Evolutionary conservation across 2,113 vertebrate species (phyloP).

Genomic region (Nesoenas mayeri): DNA sequence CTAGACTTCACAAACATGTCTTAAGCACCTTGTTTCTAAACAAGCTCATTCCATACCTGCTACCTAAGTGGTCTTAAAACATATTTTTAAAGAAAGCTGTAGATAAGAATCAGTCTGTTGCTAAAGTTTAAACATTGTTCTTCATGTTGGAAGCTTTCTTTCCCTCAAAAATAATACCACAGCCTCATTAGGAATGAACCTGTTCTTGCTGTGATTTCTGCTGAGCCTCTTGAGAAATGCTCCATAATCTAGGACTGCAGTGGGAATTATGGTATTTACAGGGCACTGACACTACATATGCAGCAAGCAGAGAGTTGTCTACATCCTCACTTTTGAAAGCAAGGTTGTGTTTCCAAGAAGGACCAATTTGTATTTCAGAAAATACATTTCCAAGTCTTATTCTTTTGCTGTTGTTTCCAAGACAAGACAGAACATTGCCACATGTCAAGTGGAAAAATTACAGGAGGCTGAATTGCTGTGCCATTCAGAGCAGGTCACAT

Average conservation of each 20-base stretch:
- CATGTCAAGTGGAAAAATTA: not conserved
- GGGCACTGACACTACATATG: not conserved
- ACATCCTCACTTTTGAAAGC: not conserved
- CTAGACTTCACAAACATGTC: not conserved
- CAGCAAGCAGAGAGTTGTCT: not conserved
- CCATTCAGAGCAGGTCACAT: not conserved
- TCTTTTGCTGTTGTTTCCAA: not conserved
- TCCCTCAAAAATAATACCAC: not conserved
- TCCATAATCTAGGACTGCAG: not conserved
- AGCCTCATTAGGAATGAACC: not conserved
- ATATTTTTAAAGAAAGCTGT: not conserved
- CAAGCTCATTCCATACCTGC: not conserved
- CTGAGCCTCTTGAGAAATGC: not conserved
- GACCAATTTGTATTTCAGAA: not conserved
- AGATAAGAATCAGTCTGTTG: not conserved
- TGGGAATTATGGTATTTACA: not conserved
- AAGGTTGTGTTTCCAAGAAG: not conserved
- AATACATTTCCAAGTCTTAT: not conserved
- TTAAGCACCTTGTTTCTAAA: not conserved
- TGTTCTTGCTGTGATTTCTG: not conserved
- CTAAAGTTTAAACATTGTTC: not conserved
- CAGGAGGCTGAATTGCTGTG: not conserved
- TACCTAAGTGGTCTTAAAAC: not conserved
- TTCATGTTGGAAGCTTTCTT: not conserved
- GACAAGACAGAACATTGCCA: not conserved